A percentile compares a stretch with the other conserved stretches of the same genome.
Conservation (phyloP, 2,113 vertebrate genomes). For the Neodon shergylaensis region DNA sequence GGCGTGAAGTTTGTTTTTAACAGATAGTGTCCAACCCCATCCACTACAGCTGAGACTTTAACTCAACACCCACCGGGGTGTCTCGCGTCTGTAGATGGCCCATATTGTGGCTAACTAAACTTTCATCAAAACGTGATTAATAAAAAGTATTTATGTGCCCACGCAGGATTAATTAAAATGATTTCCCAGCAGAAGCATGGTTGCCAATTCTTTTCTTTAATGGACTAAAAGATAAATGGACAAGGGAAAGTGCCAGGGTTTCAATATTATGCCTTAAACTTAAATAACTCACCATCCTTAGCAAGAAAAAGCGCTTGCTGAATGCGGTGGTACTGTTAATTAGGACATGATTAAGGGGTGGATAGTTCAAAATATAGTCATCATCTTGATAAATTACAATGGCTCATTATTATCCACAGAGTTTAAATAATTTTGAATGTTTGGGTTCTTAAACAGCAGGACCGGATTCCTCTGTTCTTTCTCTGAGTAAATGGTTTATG, state of each 20-base stretch:
- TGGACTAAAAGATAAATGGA: constrained; percentile 62
- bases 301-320: constrained; percentile 45
- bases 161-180: constrained; percentile 73
- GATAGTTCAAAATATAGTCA: constrained; percentile 66
- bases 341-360: constrained; percentile 70
- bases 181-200: constrained; percentile 66
- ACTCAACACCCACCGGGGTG: constrained; percentile 54
- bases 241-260: constrained; percentile 67
- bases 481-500: constrained; percentile 36
- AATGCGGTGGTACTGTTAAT: constrained; percentile 51
- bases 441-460: constrained; percentile 68
- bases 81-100: constrained; percentile 35
- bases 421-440: constrained; percentile 72
- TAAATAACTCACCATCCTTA: constrained; percentile 70
- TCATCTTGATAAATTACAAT: constrained; percentile 67
- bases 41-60: constrained; percentile 23
- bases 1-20: constrained; percentile 67
- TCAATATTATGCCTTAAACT: constrained; percentile 45
- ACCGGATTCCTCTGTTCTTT: constrained; percentile 13
- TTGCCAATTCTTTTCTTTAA: constrained; percentile 63
- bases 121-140: constrained; percentile 73
- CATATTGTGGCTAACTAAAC: constrained; percentile 35
- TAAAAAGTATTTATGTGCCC: constrained; percentile 73
- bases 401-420: constrained; percentile 59
- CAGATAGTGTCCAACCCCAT: constrained; percentile 62